These are phyloP conservation scores for Scleropages formosus DNA, from an alignment of 2,797 vertebrate genomes.

Conservation along the genomic window DNA sequence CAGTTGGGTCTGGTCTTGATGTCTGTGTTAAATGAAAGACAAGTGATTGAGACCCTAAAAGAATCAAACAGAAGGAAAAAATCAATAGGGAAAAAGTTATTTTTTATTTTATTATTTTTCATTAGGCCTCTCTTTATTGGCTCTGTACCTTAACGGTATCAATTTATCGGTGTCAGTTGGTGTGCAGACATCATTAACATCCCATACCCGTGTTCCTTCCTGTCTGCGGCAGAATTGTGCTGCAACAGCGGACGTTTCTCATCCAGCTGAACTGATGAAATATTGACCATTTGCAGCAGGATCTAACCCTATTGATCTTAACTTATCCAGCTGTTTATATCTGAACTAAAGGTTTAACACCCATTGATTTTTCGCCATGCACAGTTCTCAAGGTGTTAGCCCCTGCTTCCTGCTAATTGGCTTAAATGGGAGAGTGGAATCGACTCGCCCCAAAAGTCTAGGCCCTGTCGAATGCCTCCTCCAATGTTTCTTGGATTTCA, in stretches of 20 bases:
- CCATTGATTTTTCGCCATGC: constrained; percentile 69
- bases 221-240: constrained; percentile 30
- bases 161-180: constrained; percentile 60
- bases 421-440: constrained; percentile 49
- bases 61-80: constrained; percentile 53
- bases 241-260: constrained; percentile 32
- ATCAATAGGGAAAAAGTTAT: constrained; percentile 64
- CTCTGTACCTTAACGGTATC: constrained; percentile 54
- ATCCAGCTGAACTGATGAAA: constrained; percentile 58
- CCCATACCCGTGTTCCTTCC: constrained; percentile 44
- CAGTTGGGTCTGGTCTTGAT: constrained; percentile 31
- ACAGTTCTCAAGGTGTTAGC: constrained; percentile 66
- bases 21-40: constrained; percentile 47
- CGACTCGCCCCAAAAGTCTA: neutral
- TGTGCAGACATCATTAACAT: constrained; percentile 64
- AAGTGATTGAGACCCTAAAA: constrained; percentile 52
- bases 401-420: constrained; percentile 67
- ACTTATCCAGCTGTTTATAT: constrained; percentile 80
- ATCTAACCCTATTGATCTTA: constrained; percentile 72
- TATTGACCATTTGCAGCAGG: constrained; percentile 75
- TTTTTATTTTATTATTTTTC: constrained; percentile 41
- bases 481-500: neutral
- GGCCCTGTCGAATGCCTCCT: neutral
- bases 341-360: constrained; percentile 77
- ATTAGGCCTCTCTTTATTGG: constrained; percentile 56